Evolutionary conservation across 2,888 invertebrate genomes (phyloP).

Genomic region (Nudaria mundana): DNA sequence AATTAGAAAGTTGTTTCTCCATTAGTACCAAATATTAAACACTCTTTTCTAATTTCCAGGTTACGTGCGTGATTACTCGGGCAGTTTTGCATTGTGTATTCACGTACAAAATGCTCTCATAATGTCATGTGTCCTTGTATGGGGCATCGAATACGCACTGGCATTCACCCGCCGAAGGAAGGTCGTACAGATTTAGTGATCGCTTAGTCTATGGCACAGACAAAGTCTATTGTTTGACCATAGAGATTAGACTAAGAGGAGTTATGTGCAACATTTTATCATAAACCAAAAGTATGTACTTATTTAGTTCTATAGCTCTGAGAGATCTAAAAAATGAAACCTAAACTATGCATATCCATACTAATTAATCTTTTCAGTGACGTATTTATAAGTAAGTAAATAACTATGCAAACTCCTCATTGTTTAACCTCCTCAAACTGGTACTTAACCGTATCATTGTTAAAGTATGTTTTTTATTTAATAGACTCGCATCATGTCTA

Average conservation of each 20-base stretch:
- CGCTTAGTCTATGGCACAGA: no score
- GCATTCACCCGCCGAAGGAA: constrained; percentile 68
- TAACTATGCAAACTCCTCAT: neutral
- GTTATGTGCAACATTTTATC: neutral
- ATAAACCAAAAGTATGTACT: no score
- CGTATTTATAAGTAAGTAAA: no score
- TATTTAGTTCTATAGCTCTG: no score
- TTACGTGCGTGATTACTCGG: constrained; percentile 84
- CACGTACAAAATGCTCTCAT: constrained; percentile 87
- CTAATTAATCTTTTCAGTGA: no score
- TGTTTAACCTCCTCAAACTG: neutral
- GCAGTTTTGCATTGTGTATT: constrained; percentile 85
- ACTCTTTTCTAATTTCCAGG: no score
- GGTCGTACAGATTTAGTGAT: constrained; percentile 38
- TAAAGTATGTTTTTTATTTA: no score
- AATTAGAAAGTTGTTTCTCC: no score
- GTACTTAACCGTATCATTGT: neutral
- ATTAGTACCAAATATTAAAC: no score
- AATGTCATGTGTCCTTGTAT: constrained; percentile 84
- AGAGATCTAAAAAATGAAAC: no score
- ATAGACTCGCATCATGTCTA: neutral
- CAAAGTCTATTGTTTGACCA: neutral
- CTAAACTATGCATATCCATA: no score
- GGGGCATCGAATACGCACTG: constrained; percentile 84
- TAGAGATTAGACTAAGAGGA: neutral